phyloP scores from a whole-genome alignment of 2,113 vertebrate species.

The Dipodomys merriami region DNA sequence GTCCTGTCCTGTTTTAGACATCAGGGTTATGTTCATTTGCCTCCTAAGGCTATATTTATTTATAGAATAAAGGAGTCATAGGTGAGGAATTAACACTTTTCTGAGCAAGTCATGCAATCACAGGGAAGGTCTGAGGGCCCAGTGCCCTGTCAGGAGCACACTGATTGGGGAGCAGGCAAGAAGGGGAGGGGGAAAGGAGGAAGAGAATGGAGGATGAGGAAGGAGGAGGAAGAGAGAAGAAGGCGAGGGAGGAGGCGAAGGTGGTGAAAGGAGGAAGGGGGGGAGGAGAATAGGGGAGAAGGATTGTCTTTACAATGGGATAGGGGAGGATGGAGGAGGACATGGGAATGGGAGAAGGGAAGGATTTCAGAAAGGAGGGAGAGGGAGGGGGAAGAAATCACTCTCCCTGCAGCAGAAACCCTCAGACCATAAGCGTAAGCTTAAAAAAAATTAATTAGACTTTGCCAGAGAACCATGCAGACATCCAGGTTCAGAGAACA shows the following conservation, averaged over 20 bases:
- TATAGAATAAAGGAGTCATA: conserved; percentile 78
- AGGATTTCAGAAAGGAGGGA: neutral
- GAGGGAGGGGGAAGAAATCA: neutral
- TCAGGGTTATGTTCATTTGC: conserved; percentile 54
- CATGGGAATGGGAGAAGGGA: too few relatives aligned
- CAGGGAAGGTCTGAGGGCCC: neutral
- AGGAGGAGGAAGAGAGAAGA: too few relatives aligned
- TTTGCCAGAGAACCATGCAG: too few relatives aligned
- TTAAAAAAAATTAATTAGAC: too few relatives aligned
- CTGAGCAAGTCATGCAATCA: conserved; percentile 67
- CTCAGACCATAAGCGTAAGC: neutral
- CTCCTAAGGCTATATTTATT: conserved; percentile 75
- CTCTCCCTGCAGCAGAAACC: neutral
- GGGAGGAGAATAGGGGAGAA: too few relatives aligned
- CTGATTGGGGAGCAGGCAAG: neutral
- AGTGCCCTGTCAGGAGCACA: neutral
- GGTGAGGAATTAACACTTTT: conserved; percentile 79
- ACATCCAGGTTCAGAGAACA: too few relatives aligned
- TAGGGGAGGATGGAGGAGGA: too few relatives aligned
- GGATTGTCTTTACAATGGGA: too few relatives aligned
- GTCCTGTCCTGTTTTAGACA: conserved; percentile 66
- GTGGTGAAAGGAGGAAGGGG: too few relatives aligned
- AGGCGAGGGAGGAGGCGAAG: too few relatives aligned
- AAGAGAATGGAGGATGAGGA: too few relatives aligned
- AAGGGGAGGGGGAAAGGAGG: neutral